Evolutionary conservation across 2,888 invertebrate species (phyloP), one percentile per base, ranked within the genome.

Genomic region (Acrocera orbiculus): DNA sequence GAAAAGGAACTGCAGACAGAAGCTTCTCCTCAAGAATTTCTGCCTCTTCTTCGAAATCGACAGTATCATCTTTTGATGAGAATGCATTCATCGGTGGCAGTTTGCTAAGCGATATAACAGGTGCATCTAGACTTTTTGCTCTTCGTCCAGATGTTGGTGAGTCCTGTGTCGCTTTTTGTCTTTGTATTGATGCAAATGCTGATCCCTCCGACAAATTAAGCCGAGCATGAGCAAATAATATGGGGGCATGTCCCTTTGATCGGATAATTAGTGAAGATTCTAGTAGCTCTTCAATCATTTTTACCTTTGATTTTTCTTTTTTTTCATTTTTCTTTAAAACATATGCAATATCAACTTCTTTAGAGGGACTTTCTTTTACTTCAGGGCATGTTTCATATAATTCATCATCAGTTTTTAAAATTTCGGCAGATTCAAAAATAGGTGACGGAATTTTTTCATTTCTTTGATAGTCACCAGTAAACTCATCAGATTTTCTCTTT

Each of bases 1-100:
- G 61, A n/a, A n/a, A n/a, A 16, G 51, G 45, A 9, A 48, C 46
- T 0, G 49, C 47, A 27, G 50, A 50, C n/a, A 71, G 49, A 1
- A 66, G 56, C 47, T 72, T 72, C 39, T 70, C 70, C 52, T 71
- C 71, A 3, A 71, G 55, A 40, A 71, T 63, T 46, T 67, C 69
- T 0, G 66, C 68, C 53, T 71, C 71, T 51, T 75, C 75, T 42
- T 80, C 78, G 38, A 71, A 69, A 46, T 76, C 85, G 1, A 86
- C 75, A 0, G 86, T 86, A 51, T 86, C 86, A 52, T 86, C 86
- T 59, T 85, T 85, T 16, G 83, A 82, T 3, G 85, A 86, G 53
- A 85, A 83, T 0, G 85, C 80, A 56, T 83, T 81, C 56, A 80
- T 73, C 6, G 82, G 76, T 11, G 85, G 85, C 26, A 86, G 57